Evolutionary conservation across 2,888 invertebrate species (phyloP), one percentile per base, ranked within the genome.

Genomic region (Formica aserva): DNA sequence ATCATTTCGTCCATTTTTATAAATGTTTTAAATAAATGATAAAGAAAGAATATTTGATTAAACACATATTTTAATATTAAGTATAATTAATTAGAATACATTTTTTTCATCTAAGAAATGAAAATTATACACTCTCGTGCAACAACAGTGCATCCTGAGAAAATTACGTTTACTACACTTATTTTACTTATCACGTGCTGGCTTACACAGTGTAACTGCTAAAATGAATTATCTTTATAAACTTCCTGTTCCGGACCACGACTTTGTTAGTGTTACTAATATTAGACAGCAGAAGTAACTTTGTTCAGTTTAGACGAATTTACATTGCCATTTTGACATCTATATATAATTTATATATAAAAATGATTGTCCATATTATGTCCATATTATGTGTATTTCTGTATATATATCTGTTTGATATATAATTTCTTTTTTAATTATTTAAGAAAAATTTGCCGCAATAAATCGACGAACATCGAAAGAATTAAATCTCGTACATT

Each of bases 151-250:
- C 8, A 9, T 22, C 15, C 18, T 77, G 67, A 77, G 38, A 77
- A 77, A 55, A 66, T 76, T 75, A 63, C 32, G 22, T 75, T 76
- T 38, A 11, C 3, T 52, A 18, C 32, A 55, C n/a, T 76, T 38
- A 55, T 0, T 3, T 41, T 13, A 18, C 9, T 15, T 76, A 76
- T n/a, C n/a, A 11, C 32, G 26, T 15, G 29, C 55, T 66, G 55
- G 26, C 38, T 76, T 67, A n/a, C 9, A 55, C 29, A 57, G n/a
- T 15, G 41, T 41, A 67, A 66, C 15, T 11, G 29, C 55, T 41
- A 77, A 77, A 67, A 41, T 67, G 57, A 77, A 67, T 57, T 67
- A 41, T 22, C 3, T 55, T 67, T 57, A 69, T 67, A 57, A 67
- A 77, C 41, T 77, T 77, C n/a, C 29, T 57, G 57, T 67, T 41